Base-by-base conservation (phyloP, 2,797 vertebrate species). In the Acanthopagrus latus region DNA sequence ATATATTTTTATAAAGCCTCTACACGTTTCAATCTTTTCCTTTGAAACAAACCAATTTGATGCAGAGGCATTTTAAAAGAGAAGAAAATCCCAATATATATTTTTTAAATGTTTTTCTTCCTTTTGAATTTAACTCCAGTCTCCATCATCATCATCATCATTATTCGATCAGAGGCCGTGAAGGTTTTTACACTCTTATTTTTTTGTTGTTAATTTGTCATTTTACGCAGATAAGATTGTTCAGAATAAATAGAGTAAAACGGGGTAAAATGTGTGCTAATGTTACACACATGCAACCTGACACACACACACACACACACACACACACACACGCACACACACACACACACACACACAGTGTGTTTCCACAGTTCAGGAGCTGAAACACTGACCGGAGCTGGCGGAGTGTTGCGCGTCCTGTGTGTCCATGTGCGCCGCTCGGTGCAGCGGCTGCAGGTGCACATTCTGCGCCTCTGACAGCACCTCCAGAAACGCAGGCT, bases 401-500 rank as follows among this genome's bases (percentile, higher is more conserved):
- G 95, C 96, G 64, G 97, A 97, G 85, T 96, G 96, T 82, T 95
- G 96, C 74, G 94, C 88, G 74, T 97, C 97, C 77, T 87, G 91
- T 0, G 79, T 3, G 79, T 98, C 97, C 92, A 96, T 92, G 79
- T 85, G 92, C 72, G 81, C 23, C 9, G 94, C 92, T 78, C 97
- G 92, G 92, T 94, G 95, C 88, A 97, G 93, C 17, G 97, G 96
- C 92, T 97, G 97, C 92, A 98, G 94, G 93, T 97, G 97, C 87
- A 96, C 95, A 79, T 94, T 96, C 74, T 97, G 97, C 62, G 96
- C 97, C 68, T 99, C 98, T 70, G 97, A 96, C 83, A 99, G 93
- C 85, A 97, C 97, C 92, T 98, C 97, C 76, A 99, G 92, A 73
- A 99, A 98, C 52, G 97, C 96, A 25, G 98, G 97, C 87, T 98